Percentiles rank a stretch among this genome's conserved stretches.
Evolutionary conservation across 2,113 vertebrate genomes (phyloP).

Genomic region (Syngnathus floridae): DNA sequence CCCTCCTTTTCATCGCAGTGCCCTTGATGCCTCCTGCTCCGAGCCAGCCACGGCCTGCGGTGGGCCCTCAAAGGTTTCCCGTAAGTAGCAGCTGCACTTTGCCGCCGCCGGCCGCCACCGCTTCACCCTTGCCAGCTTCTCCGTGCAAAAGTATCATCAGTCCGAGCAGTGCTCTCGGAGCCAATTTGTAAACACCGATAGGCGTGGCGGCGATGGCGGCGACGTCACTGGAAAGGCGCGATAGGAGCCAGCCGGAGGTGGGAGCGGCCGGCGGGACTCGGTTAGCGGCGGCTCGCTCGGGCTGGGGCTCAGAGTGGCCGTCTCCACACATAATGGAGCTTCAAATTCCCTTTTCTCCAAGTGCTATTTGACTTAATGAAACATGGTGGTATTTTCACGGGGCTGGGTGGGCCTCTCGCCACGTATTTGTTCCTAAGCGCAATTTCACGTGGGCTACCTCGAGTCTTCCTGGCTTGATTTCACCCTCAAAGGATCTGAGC

Average conservation of each 20-base stretch:
- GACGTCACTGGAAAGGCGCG: slow-evolving; percentile 78
- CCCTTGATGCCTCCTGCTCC: slow-evolving; percentile 92
- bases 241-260: slow-evolving; percentile 72
- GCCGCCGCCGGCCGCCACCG: slow-evolving; percentile 20
- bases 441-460: slow-evolving; percentile 44
- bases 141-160: slow-evolving; percentile 73
- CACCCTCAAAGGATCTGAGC: slow-evolving; percentile 45
- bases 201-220: slow-evolving; percentile 38
- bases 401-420: slow-evolving; percentile 20
- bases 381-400: slow-evolving; percentile 36
- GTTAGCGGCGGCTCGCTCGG: slow-evolving; percentile 60
- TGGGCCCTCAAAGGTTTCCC: slow-evolving; percentile 93
- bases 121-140: slow-evolving; percentile 61
- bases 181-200: slow-evolving; percentile 80
- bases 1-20: slow-evolving; percentile 77
- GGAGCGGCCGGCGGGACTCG: slow-evolving; percentile 65
- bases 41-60: slow-evolving; percentile 89
- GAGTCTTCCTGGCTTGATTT: slow-evolving; percentile 53
- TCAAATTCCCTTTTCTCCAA: slow-evolving; percentile 61
- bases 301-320: slow-evolving; percentile 56
- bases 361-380: slow-evolving; percentile 54
- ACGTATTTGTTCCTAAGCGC: slow-evolving; percentile 32
- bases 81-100: slow-evolving; percentile 84
- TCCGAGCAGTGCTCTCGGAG: slow-evolving; percentile 70
- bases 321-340: slow-evolving; percentile 57